Evolutionary conservation across 2,888 invertebrate species (phyloP).

Genomic region (Mesoligia furuncula): DNA sequence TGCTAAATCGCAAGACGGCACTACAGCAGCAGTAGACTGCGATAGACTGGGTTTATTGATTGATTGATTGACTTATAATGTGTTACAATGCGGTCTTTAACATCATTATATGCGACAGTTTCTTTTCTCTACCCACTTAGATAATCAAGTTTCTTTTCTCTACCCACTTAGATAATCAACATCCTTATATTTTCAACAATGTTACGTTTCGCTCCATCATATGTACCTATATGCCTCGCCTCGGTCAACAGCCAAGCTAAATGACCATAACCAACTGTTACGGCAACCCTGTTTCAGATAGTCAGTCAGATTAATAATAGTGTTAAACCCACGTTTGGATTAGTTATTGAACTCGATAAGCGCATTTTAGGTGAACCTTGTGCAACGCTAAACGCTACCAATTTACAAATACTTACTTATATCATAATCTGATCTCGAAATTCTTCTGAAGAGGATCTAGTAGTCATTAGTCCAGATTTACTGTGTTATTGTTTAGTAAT

Average conservation of each 20-base stretch:
- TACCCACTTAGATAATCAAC: background rate
- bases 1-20: too few species aligned
- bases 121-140: background rate
- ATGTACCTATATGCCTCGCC: constrained; percentile 27
- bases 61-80: background rate
- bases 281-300: constrained; percentile 40
- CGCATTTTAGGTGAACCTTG: constrained; percentile 43
- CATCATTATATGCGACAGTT: background rate
- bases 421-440: constrained; percentile 31
- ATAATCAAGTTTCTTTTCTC: constrained; percentile 1
- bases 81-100: background rate
- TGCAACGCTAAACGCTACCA: constrained; percentile 26
- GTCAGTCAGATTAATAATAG: constrained; percentile 33
- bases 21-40: background rate
- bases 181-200: constrained; percentile 10
- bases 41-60: background rate
- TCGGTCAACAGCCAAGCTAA: constrained; percentile 31
- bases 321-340: constrained; percentile 23
- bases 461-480: constrained; percentile 5
- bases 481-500: background rate
- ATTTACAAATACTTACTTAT: constrained; percentile 14
- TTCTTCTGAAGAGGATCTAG: constrained; percentile 13
- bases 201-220: constrained; percentile 32
- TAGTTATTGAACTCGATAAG: constrained; percentile 27
- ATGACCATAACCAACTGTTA: constrained; percentile 30